These are phyloP conservation scores for Meloidogyne exigua DNA, from an alignment of 1,140 invertebrate species.

Conservation along the genomic window DNA sequence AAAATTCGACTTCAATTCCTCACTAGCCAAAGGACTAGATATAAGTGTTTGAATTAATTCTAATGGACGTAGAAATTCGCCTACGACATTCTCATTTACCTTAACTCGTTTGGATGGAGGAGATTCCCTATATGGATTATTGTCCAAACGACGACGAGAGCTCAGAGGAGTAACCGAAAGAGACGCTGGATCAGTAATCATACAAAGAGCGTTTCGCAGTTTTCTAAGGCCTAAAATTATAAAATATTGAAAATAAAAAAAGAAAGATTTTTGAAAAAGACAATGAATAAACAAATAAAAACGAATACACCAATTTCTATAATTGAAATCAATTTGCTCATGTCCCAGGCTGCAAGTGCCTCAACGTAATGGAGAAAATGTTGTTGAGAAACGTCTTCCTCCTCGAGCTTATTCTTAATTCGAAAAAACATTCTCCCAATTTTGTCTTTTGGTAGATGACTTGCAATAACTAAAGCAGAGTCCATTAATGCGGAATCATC, in stretches of 20 bases:
- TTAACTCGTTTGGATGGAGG: conserved; percentile 24
- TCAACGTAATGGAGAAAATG: conserved; percentile 36
- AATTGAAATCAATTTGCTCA: conserved; percentile 26
- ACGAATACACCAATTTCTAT: conserved; percentile 14
- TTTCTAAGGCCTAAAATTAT: neutral
- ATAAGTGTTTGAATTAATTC: conserved; percentile 26
- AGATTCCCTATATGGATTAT: conserved; percentile 7
- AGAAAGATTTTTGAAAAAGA: conserved; percentile 12
- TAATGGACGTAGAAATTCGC: conserved; percentile 19
- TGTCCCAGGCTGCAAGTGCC: conserved; percentile 34
- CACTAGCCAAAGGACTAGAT: conserved; percentile 21
- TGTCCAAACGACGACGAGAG: neutral
- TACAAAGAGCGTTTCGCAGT: conserved; percentile 17
- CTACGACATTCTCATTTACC: neutral
- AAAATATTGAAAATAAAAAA: neutral
- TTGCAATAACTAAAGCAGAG: conserved; percentile 33
- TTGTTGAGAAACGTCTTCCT: conserved; percentile 1
- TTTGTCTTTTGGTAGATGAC: conserved; percentile 29
- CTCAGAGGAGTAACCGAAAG: neutral
- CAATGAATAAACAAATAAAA: neutral
- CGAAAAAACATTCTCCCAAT: conserved; percentile 22
- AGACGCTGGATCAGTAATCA: conserved; percentile 5
- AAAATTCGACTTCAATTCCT: conserved; percentile 17
- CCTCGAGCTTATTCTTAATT: conserved; percentile 20
- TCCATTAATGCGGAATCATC: conserved; percentile 28